phyloP scores from a whole-genome alignment of 2,113 vertebrate genomes.

The Semnornis frantzii region DNA sequence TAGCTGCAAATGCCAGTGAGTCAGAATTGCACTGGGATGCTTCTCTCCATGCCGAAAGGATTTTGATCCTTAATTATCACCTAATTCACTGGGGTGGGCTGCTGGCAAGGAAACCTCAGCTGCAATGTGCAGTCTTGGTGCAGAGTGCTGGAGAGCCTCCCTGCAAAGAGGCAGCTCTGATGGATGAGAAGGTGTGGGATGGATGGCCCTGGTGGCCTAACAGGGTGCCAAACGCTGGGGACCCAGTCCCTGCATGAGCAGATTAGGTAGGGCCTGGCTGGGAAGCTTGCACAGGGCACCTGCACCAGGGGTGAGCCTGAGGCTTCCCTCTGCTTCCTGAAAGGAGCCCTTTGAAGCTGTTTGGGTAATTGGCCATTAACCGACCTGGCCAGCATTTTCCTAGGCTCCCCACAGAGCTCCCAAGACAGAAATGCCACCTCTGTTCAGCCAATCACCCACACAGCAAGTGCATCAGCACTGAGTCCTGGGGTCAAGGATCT shows the following conservation, averaged over 20 bases:
- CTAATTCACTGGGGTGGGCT: neutral
- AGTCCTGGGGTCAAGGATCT: neutral
- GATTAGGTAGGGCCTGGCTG: neutral
- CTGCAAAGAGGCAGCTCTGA: neutral
- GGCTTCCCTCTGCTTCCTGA: neutral
- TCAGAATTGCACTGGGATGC: neutral
- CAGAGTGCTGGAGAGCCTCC: neutral
- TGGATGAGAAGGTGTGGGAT: fast-evolving
- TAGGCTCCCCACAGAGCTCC: neutral
- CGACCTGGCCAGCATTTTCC: neutral
- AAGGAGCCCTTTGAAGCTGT: neutral
- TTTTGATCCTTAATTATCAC: neutral
- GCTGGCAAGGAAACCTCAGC: too few species aligned
- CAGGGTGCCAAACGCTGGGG: neutral
- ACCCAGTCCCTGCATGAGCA: neutral
- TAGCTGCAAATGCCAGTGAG: neutral
- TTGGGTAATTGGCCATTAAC: neutral
- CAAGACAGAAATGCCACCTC: neutral
- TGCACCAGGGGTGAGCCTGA: fast-evolving
- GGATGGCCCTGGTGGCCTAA: neutral
- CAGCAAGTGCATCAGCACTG: neutral
- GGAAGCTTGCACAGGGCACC: neutral
- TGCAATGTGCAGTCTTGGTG: too few species aligned
- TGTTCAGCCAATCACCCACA: neutral
- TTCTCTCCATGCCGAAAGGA: neutral